Base-by-base conservation (phyloP, 2,888 invertebrate species). In the Sphaerophoria taeniata region DNA sequence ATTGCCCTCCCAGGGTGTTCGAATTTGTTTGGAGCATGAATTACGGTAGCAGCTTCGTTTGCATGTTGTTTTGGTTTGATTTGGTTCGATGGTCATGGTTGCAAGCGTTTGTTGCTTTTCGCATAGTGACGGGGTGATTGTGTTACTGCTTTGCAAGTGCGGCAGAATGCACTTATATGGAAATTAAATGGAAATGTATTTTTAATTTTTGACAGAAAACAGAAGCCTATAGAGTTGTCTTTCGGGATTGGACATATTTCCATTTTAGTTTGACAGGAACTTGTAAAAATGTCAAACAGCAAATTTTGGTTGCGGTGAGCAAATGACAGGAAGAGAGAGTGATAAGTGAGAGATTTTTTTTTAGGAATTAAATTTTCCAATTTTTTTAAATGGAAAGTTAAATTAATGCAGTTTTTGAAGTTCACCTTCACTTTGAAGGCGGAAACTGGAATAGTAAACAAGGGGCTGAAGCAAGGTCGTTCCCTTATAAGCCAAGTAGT, bases 1-100 rank as follows among this genome's bases (percentile, higher is more conserved):
- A 82, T 82, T 77, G 77, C 55, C 67, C 77, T 67, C 77, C 77
- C 43, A 77, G 77, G 72, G 77, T 76, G 77, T 72, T 82, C 45
- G 69, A 72, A 77, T 76, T 82, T 61, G 60, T 58, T 24, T 74
- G 24, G 43, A 58, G 36, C 70, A 72, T 72, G 33, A 36, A 45
- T 63, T 49, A 49, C 16, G 49, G 49, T 49, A 31, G 65, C 14
- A 7, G 55, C n/a, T n/a, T 9, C 14, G 11, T 16, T 24, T 24
- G 24, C 2, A 24, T 24, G 24, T 24, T 24, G 24, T 2, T 24
- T 24, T 24, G 24, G 24, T 24, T 24, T 24, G 24, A 2, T 24
- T 24, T 24, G 24, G 24, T 24, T 24, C 24, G 24, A 24, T 24
- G 24, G 24, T n/a, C n/a, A n/a, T n/a, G n/a, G n/a, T n/a, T n/a